phyloP scores from a whole-genome alignment of 1,140 invertebrate genomes.

The Cyclina sinensis region DNA sequence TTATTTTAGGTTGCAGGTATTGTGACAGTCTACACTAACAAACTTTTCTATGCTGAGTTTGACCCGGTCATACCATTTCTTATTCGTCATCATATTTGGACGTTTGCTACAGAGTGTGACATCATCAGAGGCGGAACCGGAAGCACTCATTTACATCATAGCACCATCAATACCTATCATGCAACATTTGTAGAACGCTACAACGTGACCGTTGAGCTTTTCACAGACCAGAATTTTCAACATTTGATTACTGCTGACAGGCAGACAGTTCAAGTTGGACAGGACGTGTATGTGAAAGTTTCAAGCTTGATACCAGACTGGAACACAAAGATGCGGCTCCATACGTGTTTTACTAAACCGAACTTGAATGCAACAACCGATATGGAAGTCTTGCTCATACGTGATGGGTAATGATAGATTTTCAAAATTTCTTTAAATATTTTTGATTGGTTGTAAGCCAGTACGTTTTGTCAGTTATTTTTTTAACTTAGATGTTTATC shows the following conservation, averaged over 20 bases:
- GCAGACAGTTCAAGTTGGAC: background rate
- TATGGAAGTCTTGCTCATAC: background rate
- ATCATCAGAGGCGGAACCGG: background rate
- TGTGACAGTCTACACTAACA: background rate
- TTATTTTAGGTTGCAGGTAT: background rate
- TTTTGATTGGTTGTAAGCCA: background rate
- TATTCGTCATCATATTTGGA: background rate
- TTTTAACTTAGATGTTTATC: background rate
- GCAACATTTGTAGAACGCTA: slow-evolving; percentile 5
- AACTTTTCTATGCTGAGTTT: background rate
- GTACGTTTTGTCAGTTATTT: background rate
- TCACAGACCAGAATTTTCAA: slow-evolving; percentile 6
- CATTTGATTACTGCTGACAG: background rate
- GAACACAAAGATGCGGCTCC: slow-evolving; percentile 27
- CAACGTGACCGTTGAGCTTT: background rate
- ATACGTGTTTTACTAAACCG: slow-evolving; percentile 49
- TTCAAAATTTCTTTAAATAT: background rate
- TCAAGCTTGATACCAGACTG: slow-evolving; percentile 13
- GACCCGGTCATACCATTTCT: background rate
- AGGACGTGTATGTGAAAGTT: slow-evolving; percentile 45
- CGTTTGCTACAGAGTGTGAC: background rate
- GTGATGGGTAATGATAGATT: background rate
- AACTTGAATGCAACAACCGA: background rate
- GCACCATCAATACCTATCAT: background rate
- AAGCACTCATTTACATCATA: background rate